Base-by-base conservation (phyloP, 1,140 invertebrate genomes). In the Phthorimaea operculella region DNA sequence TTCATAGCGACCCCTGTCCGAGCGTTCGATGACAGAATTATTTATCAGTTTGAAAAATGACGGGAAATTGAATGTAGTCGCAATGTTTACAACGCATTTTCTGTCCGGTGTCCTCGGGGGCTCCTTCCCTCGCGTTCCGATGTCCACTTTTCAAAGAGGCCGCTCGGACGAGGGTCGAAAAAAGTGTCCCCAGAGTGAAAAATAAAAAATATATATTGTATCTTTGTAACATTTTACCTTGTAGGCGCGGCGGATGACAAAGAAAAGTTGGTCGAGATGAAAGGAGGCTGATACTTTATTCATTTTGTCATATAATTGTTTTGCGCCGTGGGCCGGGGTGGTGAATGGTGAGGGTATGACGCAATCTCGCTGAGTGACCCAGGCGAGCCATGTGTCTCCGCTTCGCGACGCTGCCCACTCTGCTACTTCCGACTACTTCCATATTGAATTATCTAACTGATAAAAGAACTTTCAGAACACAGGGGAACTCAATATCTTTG, bases 31-130 rank as follows among this genome's bases (percentile, higher is more conserved):
- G 81, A 84, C 81, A 84, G 85, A 86, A 87, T 87, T 87, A 87
- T 87, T 87, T 87, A 87, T 86, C 83, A 87, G 83, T 85, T 86
- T 87, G 85, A 87, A 86, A 87, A 87, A 87, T 87, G 83, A 87
- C 83, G 79, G 84, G 80, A 86, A 87, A 87, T 87, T 87, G 85
- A 87, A 86, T 87, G 85, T 87, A 87, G 78, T 86, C 78, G 83
- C 83, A 79, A 86, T 87, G 85, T 87, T 87, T 85, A 87, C 85
- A 87, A 85, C 83, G 83, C 82, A 85, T 82, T 86, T 85, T 86
- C 81, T 82, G 78, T 84, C 68, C 78, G 70, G 66, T 63, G 76
- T 83, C 80, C 79, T 82, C 80, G 72, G 80, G 80, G 82, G 79
- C 77, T 76, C 70, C 79, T 81, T 83, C 75, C 75, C 78, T 70